These are phyloP conservation scores for Liodrosophila aerea DNA, from an alignment of 2,888 invertebrate genomes.

Conservation along the genomic window DNA sequence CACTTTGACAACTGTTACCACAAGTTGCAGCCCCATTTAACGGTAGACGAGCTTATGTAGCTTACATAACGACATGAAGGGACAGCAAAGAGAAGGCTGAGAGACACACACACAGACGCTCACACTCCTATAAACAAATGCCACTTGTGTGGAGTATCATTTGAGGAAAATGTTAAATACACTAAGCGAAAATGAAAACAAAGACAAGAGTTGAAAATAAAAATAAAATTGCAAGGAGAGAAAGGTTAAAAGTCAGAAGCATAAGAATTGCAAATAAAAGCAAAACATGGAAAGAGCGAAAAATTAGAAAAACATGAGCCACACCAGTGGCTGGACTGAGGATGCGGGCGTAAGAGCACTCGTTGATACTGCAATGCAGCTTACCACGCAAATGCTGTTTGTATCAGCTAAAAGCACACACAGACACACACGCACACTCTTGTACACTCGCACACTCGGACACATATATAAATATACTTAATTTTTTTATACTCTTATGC, in stretches of 20 bases:
- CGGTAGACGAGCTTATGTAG: slow-evolving; percentile 58
- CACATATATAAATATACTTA: slow-evolving; percentile 1
- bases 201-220: slow-evolving; percentile 13
- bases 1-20: slow-evolving; percentile 74
- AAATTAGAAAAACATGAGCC: slow-evolving; percentile 55
- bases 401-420: slow-evolving; percentile 48
- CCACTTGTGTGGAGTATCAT: slow-evolving; percentile 75
- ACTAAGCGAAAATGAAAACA: slow-evolving; percentile 58
- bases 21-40: slow-evolving; percentile 70
- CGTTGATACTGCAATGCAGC: slow-evolving; percentile 54
- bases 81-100: not conserved
- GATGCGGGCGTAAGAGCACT: slow-evolving; percentile 13
- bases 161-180: slow-evolving; percentile 76
- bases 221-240: slow-evolving; percentile 5
- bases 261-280: slow-evolving; percentile 59
- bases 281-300: slow-evolving; percentile 22
- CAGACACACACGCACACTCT: slow-evolving; percentile 7
- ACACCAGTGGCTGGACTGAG: not conserved
- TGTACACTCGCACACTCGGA: slow-evolving; percentile 8
- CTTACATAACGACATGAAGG: slow-evolving; percentile 2
- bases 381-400: slow-evolving; percentile 56
- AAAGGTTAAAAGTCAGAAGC: slow-evolving; percentile 65
- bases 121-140: slow-evolving; percentile 71
- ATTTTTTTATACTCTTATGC: slow-evolving; percentile 45
- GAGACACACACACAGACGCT: slow-evolving; percentile 42